Evolutionary conservation across 2,888 invertebrate species (phyloP).

Genomic region (Lithophane ornitopus): DNA sequence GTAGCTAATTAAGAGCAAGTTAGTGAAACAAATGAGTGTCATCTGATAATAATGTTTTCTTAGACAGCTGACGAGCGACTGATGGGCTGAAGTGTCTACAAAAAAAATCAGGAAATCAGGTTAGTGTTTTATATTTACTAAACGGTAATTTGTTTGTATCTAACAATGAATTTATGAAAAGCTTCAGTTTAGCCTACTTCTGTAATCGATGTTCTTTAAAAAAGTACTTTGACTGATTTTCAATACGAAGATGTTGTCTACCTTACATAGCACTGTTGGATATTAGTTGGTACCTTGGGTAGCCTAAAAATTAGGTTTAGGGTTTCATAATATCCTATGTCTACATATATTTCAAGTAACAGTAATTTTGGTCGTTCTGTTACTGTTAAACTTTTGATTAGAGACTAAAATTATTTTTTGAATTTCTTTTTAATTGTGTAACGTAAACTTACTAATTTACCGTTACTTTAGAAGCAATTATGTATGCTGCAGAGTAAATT

Average conservation of each 20-base stretch:
- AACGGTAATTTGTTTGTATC: conserved; percentile 31
- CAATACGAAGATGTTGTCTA: not conserved
- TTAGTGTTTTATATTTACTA: conserved; percentile 67
- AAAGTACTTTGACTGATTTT: not conserved
- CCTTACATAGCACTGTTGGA: not conserved
- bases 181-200: conserved; percentile 4
- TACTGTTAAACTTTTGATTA: not conserved
- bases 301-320: conserved; percentile 2
- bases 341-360: conserved; percentile 21
- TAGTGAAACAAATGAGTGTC: conserved; percentile 46
- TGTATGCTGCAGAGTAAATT: not conserved
- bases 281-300: conserved; percentile 19
- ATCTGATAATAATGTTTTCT: conserved; percentile 39
- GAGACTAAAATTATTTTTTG: not conserved
- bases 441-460: not conserved
- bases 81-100: conserved; percentile 58
- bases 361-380: not conserved
- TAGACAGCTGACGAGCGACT: conserved; percentile 65
- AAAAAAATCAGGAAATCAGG: conserved; percentile 73
- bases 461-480: not conserved
- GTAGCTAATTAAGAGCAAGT: not conserved
- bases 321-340: conserved; percentile 34
- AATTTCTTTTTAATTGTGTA: not conserved
- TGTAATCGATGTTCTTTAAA: not conserved
- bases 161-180: not conserved